Conservation (phyloP, 1,140 invertebrate species). For the Brachionus paranguensis region DNA sequence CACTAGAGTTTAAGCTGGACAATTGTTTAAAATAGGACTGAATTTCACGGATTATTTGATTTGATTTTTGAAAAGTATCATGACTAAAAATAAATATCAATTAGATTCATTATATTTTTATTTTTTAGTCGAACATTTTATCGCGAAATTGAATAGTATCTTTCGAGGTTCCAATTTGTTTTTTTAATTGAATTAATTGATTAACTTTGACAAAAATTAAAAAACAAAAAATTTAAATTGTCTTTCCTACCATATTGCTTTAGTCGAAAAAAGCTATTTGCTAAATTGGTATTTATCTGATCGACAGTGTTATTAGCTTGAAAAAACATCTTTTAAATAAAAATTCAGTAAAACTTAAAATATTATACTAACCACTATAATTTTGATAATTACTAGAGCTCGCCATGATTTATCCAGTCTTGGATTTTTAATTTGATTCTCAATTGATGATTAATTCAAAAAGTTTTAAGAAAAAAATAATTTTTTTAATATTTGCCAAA, state of each 20-base stretch:
- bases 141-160: not conserved
- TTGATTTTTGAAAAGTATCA: conserved; percentile 18
- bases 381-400: conserved; percentile 12
- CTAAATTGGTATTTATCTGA: not conserved
- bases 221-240: not conserved
- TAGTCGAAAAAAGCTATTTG: not conserved
- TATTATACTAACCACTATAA: not conserved
- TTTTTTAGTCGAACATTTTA: not conserved
- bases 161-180: not conserved
- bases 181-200: not conserved
- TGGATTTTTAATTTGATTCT: not conserved
- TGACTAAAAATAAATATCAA: not conserved
- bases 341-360: not conserved
- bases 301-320: not conserved
- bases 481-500: not conserved
- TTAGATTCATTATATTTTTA: not conserved
- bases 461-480: not conserved
- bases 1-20: not conserved
- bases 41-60: not conserved
- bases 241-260: not conserved
- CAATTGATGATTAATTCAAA: not conserved
- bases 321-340: not conserved
- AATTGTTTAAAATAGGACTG: not conserved
- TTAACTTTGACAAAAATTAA: not conserved
- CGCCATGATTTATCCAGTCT: not conserved